These are phyloP conservation scores for Drosophila rubida DNA, from an alignment of 2,888 invertebrate genomes.

Conservation along the genomic window DNA sequence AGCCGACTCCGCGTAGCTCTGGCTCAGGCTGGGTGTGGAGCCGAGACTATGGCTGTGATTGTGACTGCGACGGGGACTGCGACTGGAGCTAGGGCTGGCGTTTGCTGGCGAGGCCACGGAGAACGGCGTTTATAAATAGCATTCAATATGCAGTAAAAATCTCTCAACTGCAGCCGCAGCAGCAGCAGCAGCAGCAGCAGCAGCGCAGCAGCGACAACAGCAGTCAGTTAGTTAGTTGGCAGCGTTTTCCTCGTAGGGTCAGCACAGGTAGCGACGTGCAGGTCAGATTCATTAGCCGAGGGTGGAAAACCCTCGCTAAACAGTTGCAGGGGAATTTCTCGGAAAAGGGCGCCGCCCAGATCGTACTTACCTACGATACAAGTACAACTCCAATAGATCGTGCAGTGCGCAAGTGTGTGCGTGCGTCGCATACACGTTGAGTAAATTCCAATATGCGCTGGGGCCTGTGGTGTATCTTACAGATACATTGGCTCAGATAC, in stretches of 20 bases:
- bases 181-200: slow-evolving; percentile 49
- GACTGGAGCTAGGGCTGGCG: slow-evolving; percentile 22
- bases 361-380: slow-evolving; percentile 48
- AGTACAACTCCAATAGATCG: slow-evolving; percentile 67
- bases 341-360: slow-evolving; percentile 47
- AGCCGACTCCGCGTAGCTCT: slow-evolving; percentile 26
- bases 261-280: slow-evolving; percentile 61
- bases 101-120: slow-evolving; percentile 32
- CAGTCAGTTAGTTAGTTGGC: slow-evolving; percentile 10
- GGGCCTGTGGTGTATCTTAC: slow-evolving; percentile 68
- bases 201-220: slow-evolving; percentile 46
- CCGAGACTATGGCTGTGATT: slow-evolving; percentile 6
- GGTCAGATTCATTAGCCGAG: slow-evolving; percentile 66
- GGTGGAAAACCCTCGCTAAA: slow-evolving; percentile 53
- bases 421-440: slow-evolving; percentile 67
- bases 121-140: slow-evolving; percentile 68
- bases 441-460: slow-evolving; percentile 78
- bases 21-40: slow-evolving; percentile 1
- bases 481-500: slow-evolving; percentile 77
- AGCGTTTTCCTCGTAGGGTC: slow-evolving; percentile 6
- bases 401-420: slow-evolving; percentile 34
- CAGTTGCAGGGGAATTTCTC: slow-evolving; percentile 25
- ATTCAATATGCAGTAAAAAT: slow-evolving; percentile 71
- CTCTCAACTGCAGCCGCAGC: slow-evolving; percentile 35
- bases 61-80: slow-evolving; percentile 29